Conservation (phyloP, 2,888 invertebrate species). For the Ametastegia equiseti region DNA sequence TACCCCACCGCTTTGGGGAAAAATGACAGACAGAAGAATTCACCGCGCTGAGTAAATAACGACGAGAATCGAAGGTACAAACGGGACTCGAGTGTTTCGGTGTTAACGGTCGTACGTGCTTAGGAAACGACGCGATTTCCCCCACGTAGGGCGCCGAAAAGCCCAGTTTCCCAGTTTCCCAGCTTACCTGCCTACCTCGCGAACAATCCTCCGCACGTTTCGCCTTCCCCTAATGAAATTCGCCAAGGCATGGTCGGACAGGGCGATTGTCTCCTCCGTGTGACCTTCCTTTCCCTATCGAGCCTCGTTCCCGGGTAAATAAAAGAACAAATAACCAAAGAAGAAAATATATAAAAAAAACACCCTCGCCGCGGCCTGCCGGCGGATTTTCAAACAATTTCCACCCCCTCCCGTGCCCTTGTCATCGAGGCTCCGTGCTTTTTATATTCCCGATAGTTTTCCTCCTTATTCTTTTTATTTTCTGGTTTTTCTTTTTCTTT, state of each 20-base stretch:
- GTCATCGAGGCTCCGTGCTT: not conserved
- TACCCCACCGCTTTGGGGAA: not conserved
- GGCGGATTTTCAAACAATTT: not conserved
- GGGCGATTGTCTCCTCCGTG: conserved; percentile 5
- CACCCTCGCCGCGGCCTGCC: not conserved
- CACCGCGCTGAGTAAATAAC: not conserved
- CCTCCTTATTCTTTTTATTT: not conserved
- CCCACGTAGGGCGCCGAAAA: no score
- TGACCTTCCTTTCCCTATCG: not conserved
- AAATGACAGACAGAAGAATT: not conserved
- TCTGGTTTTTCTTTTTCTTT: not conserved
- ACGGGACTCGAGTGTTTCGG: not conserved
- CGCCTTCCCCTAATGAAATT: conserved; percentile 32
- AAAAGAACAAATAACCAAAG: not conserved
- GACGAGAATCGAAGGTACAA: not conserved
- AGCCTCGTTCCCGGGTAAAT: not conserved
- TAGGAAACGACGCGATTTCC: conserved; percentile 3
- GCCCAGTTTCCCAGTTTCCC: no score
- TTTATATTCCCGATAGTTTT: not conserved
- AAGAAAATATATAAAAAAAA: not conserved
- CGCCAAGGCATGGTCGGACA: not conserved
- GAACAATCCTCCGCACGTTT: conserved; percentile 31
- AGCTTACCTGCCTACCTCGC: not conserved
- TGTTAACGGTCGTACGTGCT: conserved; percentile 25
- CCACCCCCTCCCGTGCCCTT: not conserved